These are phyloP conservation scores for Tetranychus urticae DNA, from an alignment of 1,140 invertebrate genomes.

Conservation along the genomic window DNA sequence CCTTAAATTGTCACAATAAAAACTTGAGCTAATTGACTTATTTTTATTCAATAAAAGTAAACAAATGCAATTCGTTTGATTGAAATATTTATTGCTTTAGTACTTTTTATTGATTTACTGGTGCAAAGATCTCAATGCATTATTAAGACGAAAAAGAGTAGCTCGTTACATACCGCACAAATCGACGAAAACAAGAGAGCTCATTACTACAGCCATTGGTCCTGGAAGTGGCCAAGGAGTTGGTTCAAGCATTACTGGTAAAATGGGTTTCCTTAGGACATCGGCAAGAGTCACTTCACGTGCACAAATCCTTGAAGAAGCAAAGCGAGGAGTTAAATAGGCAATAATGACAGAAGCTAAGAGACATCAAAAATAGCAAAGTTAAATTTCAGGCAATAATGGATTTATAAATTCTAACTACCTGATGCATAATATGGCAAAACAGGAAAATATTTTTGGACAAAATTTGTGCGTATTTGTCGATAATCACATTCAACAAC, in stretches of 20 bases:
- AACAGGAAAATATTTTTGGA: conserved; percentile 22
- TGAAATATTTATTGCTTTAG: no score
- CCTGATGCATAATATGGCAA: not conserved
- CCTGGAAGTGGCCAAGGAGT: conserved; percentile 26
- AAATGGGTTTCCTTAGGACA: conserved; percentile 23
- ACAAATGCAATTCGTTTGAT: no score
- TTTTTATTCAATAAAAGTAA: no score
- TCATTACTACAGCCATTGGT: conserved; percentile 22
- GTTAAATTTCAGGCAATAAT: conserved; percentile 17
- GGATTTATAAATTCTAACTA: not conserved
- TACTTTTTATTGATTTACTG: no score
- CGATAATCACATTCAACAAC: conserved; percentile 19
- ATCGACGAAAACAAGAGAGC: conserved; percentile 24
- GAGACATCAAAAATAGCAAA: conserved; percentile 16
- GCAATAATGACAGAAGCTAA: conserved; percentile 17
- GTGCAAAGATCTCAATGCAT: no score
- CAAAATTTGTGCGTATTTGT: conserved; percentile 21
- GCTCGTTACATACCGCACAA: conserved; percentile 18
- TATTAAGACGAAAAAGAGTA: no score
- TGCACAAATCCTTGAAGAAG: conserved; percentile 22
- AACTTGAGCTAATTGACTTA: conserved; percentile 2
- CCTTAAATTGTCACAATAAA: no score
- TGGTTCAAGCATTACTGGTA: conserved; percentile 22
- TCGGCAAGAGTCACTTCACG: conserved; percentile 25
- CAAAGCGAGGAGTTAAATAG: conserved; percentile 24